phyloP scores from a whole-genome alignment of 2,888 invertebrate genomes.

The Spialia ferax region DNA sequence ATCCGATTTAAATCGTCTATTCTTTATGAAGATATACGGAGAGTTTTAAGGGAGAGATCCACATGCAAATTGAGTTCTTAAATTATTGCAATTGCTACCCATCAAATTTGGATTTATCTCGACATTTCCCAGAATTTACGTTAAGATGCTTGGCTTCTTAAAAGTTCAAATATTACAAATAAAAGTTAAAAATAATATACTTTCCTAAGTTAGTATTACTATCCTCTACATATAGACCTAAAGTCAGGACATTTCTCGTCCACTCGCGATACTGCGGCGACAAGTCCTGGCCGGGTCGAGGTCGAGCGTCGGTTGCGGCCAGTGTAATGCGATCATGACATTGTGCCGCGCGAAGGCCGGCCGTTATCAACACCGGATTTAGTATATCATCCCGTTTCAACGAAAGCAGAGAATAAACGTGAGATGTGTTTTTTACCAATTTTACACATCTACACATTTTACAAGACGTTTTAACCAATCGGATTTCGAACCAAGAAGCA shows the following conservation, averaged over 20 bases:
- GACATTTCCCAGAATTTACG: background rate
- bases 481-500: too few species aligned
- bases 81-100: too few species aligned
- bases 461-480: too few species aligned
- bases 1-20: too few species aligned
- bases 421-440: too few species aligned
- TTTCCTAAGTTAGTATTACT: background rate
- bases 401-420: too few species aligned
- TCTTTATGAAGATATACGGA: too few species aligned
- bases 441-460: too few species aligned
- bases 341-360: conserved; percentile 59
- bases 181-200: background rate
- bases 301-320: conserved; percentile 43
- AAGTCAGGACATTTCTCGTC: conserved; percentile 2
- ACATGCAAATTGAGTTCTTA: too few species aligned
- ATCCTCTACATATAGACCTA: background rate
- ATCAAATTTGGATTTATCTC: background rate
- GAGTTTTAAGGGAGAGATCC: background rate
- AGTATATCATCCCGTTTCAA: too few species aligned
- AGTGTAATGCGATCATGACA: conserved; percentile 62
- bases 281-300: conserved; percentile 45
- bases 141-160: background rate
- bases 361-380: conserved; percentile 11
- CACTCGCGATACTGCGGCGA: conserved; percentile 5
- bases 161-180: background rate